Evolutionary conservation across 2,797 vertebrate genomes (phyloP).

Genomic region (Limnodromus scolopaceus): DNA sequence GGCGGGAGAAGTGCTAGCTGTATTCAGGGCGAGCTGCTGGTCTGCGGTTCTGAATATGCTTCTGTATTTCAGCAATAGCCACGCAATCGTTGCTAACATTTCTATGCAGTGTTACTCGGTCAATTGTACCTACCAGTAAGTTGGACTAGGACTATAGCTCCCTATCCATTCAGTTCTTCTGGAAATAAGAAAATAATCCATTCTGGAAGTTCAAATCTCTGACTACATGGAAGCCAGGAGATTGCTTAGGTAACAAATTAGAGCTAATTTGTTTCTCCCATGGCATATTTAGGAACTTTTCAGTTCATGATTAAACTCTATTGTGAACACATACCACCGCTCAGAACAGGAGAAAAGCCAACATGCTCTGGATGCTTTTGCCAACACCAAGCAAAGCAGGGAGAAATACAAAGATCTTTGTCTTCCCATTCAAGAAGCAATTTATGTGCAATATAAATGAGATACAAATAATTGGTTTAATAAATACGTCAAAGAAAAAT

Average conservation of each 20-base stretch:
- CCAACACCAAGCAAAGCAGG: neutral
- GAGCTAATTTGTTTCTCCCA: conserved; percentile 2
- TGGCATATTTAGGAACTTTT: conserved; percentile 26
- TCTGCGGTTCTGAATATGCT: neutral
- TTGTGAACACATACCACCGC: neutral
- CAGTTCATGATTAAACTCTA: neutral
- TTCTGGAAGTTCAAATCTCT: neutral
- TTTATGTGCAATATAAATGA: neutral
- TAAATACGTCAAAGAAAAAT: neutral
- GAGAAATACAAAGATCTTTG: neutral
- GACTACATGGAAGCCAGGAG: neutral
- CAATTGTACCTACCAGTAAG: neutral
- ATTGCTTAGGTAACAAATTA: conserved; percentile 14
- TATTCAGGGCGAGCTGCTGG: neutral
- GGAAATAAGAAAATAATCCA: conserved; percentile 35
- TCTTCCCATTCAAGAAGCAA: neutral
- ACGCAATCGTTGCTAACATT: neutral
- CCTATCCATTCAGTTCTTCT: neutral
- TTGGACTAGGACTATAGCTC: neutral
- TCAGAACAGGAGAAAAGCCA: neutral
- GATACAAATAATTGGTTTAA: neutral
- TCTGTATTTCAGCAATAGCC: neutral
- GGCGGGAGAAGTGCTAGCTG: neutral
- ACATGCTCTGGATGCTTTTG: neutral
- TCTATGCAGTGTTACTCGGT: neutral